phyloP scores from a whole-genome alignment of 2,797 vertebrate genomes.

The Cyclura pinguis region DNA sequence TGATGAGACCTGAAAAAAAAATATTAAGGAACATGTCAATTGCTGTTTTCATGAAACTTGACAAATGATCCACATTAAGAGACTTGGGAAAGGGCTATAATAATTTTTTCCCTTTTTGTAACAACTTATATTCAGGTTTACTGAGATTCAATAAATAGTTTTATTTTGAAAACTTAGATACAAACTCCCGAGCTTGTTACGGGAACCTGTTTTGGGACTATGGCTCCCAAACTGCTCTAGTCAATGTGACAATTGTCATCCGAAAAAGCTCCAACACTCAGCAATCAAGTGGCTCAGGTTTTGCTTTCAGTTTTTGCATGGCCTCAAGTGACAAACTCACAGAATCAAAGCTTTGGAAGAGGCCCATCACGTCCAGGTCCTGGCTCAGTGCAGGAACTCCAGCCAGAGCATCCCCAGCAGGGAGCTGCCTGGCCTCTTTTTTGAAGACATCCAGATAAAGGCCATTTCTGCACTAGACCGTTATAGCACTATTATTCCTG shows the following conservation, averaged over 20 bases:
- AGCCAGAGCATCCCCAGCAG: too few species aligned
- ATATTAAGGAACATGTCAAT: constrained; percentile 48
- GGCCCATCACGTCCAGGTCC: too few species aligned
- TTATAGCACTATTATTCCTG: too few species aligned
- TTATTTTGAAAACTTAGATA: neutral
- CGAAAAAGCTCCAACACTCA: neutral
- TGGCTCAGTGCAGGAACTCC: too few species aligned
- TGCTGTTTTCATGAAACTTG: constrained; percentile 38
- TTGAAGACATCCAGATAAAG: too few species aligned
- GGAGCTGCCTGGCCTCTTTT: too few species aligned
- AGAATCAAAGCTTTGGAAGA: too few species aligned
- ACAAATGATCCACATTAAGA: constrained; percentile 34
- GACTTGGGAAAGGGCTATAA: neutral
- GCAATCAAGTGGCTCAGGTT: neutral
- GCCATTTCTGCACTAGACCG: too few species aligned
- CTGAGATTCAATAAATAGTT: neutral
- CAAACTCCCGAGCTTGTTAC: neutral
- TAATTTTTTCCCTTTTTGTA: too few species aligned
- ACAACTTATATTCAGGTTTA: neutral
- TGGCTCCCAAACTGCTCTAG: neutral
- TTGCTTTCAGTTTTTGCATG: neutral
- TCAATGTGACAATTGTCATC: too few species aligned
- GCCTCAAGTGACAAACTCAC: neutral
- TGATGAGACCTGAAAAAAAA: constrained; percentile 93
- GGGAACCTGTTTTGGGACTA: neutral